Evolutionary conservation across 2,888 invertebrate species (phyloP).

Genomic region (Chrysotoxum bicinctum): DNA sequence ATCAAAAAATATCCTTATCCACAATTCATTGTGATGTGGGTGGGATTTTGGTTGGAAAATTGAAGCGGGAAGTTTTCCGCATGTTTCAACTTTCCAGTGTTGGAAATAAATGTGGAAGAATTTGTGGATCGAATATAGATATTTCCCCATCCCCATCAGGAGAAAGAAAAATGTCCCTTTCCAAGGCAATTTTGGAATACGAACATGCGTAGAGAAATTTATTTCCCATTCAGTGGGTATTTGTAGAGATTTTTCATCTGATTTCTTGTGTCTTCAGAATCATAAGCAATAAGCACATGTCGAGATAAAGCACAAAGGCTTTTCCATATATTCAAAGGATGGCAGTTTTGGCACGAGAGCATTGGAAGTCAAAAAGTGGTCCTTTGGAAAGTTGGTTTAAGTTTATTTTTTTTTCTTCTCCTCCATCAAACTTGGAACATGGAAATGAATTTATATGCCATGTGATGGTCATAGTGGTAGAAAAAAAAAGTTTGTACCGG

Average conservation of each 20-base stretch:
- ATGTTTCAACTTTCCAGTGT: not conserved
- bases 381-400: slow-evolving; percentile 11
- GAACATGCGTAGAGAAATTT: slow-evolving; percentile 56
- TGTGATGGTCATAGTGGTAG: no score
- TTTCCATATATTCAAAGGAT: not conserved
- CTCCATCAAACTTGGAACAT: not conserved
- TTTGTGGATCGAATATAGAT: slow-evolving; percentile 30
- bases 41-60: not conserved
- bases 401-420: not conserved
- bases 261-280: not conserved
- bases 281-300: slow-evolving; percentile 25
- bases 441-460: slow-evolving; percentile 8
- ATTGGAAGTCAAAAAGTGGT: slow-evolving; percentile 20
- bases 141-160: not conserved
- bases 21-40: slow-evolving; percentile 50
- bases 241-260: not conserved
- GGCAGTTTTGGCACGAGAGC: slow-evolving; percentile 5
- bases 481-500: not conserved
- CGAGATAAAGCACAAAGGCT: not conserved
- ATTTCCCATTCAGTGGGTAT: slow-evolving; percentile 1
- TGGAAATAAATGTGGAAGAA: not conserved
- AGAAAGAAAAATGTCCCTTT: not conserved
- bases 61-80: not conserved
- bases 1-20: slow-evolving; percentile 48
- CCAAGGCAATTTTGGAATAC: not conserved